Percentiles rank a stretch among this genome's conserved stretches.
Conservation (phyloP, 2,113 vertebrate genomes). For the Oreochromis niloticus region DNA sequence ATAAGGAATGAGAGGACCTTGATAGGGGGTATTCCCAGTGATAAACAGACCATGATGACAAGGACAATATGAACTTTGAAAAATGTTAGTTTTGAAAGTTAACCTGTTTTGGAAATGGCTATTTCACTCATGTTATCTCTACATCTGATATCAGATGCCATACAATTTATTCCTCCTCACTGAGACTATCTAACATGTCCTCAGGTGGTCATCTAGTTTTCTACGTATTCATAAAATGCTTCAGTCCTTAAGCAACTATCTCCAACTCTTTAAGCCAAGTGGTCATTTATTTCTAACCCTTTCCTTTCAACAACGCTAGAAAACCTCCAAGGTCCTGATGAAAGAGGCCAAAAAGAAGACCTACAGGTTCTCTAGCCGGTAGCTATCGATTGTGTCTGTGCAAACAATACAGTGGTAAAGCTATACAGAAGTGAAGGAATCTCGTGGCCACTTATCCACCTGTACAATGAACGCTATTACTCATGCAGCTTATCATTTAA, state of each 20-base stretch:
- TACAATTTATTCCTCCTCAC: neutral
- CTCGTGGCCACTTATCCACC: neutral
- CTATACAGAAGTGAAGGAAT: neutral
- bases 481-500: neutral
- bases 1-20: conserved; percentile 8
- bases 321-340: neutral
- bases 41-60: neutral
- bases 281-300: neutral
- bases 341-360: neutral
- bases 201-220: neutral
- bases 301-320: neutral
- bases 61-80: neutral
- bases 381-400: neutral
- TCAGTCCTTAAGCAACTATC: neutral
- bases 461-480: neutral
- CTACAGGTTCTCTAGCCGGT: neutral
- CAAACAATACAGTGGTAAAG: neutral
- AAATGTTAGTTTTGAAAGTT: neutral
- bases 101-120: neutral
- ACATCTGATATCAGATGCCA: neutral
- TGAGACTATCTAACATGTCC: neutral
- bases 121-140: neutral
- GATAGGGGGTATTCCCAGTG: neutral
- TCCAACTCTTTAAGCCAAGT: neutral
- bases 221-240: neutral